Evolutionary conservation across 2,797 vertebrate genomes (phyloP).

Genomic region (Lacerta viridis): DNA sequence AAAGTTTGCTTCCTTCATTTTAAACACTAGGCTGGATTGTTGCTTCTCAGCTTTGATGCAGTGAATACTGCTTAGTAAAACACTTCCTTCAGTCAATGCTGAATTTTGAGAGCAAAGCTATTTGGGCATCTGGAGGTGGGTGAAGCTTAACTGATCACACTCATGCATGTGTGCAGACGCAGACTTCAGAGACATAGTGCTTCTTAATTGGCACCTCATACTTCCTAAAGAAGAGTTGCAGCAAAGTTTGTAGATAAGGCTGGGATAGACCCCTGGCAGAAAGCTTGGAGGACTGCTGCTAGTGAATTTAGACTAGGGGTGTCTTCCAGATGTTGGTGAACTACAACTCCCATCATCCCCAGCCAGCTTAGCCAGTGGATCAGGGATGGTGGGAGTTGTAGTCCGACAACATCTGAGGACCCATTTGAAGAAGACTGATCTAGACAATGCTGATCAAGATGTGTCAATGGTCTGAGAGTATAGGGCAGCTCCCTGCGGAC

Average conservation of each 20-base stretch:
- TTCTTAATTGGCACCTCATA: background rate
- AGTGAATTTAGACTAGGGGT: no score
- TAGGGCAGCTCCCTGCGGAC: background rate
- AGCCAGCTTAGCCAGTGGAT: no score
- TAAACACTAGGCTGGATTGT: background rate
- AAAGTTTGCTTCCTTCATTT: background rate
- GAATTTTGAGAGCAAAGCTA: no score
- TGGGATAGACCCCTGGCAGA: no score
- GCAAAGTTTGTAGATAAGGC: background rate
- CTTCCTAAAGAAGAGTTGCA: background rate
- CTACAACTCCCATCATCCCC: no score
- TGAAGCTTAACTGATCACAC: conserved; percentile 5
- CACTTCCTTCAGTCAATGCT: background rate
- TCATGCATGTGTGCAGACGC: background rate
- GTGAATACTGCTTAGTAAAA: background rate
- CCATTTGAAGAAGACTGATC: no score
- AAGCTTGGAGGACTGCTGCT: background rate
- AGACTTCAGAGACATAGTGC: background rate
- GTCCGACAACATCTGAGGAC: no score
- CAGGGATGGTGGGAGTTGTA: no score
- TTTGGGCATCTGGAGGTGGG: background rate
- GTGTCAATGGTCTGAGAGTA: background rate
- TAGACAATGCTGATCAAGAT: background rate
- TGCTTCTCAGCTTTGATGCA: background rate
- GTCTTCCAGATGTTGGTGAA: no score